Conservation (phyloP, 1,140 invertebrate genomes). For the Polyergus mexicanus region DNA sequence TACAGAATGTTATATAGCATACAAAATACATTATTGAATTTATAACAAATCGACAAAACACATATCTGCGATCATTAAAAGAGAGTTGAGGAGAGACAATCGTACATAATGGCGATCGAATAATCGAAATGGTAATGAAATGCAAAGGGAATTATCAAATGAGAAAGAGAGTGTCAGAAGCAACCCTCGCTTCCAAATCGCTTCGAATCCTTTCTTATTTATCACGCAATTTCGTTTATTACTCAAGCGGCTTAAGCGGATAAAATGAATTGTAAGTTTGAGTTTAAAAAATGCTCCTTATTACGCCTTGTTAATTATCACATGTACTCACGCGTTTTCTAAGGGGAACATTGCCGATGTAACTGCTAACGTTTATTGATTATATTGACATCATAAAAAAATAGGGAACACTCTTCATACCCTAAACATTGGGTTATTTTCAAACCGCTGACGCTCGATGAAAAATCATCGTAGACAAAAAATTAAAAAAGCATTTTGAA, state of each 20-base stretch:
- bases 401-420: too few relatives aligned
- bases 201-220: constrained; percentile 43
- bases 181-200: constrained; percentile 14
- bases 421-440: too few relatives aligned
- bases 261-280: constrained; percentile 26
- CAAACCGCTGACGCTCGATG: too few relatives aligned
- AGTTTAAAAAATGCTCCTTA: background rate
- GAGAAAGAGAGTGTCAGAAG: constrained; percentile 71
- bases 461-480: too few relatives aligned
- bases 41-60: background rate
- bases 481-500: too few relatives aligned
- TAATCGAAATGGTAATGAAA: constrained; percentile 69
- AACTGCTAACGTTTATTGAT: background rate
- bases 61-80: constrained; percentile 15
- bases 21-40: background rate
- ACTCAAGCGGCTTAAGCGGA: background rate
- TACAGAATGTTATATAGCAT: background rate
- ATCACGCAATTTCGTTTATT: constrained; percentile 50
- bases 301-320: background rate
- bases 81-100: constrained; percentile 40
- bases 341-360: background rate
- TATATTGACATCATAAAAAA: background rate
- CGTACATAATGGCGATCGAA: constrained; percentile 68
- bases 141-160: constrained; percentile 69
- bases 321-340: background rate